Conservation (phyloP, 1,140 invertebrate species). For the Brachionus calyciflorus region DNA sequence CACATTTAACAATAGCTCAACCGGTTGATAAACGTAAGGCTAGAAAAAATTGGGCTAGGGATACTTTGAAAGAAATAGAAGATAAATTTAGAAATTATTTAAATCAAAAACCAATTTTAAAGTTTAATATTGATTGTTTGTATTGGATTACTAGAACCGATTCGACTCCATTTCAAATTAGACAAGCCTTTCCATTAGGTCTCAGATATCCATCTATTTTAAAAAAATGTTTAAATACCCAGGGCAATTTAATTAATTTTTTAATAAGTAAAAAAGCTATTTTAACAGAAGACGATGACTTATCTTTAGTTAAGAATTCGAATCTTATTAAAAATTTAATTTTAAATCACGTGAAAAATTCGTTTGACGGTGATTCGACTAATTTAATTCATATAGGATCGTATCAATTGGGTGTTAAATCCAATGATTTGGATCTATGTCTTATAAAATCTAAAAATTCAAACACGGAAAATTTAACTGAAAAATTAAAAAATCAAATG, state of each 20-base stretch:
- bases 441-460: not conserved
- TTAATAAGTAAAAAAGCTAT: not conserved
- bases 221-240: not conserved
- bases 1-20: conserved; percentile 43
- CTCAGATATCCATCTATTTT: not conserved
- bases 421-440: conserved; percentile 21
- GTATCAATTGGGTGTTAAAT: not conserved
- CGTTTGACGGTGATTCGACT: not conserved
- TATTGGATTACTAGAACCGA: conserved; percentile 30
- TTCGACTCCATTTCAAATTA: conserved; percentile 36
- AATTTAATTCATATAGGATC: conserved; percentile 28
- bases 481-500: not conserved
- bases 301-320: no score
- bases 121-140: conserved; percentile 21
- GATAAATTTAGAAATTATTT: not conserved
- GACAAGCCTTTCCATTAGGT: not conserved
- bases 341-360: conserved; percentile 6
- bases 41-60: not conserved
- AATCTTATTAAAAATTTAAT: no score
- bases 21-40: conserved; percentile 9
- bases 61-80: not conserved
- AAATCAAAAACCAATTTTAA: not conserved
- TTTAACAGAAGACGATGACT: not conserved
- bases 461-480: not conserved
- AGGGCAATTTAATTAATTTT: conserved; percentile 7